Evolutionary conservation across 2,113 vertebrate species (phyloP).

Genomic region (Marmota monax): DNA sequence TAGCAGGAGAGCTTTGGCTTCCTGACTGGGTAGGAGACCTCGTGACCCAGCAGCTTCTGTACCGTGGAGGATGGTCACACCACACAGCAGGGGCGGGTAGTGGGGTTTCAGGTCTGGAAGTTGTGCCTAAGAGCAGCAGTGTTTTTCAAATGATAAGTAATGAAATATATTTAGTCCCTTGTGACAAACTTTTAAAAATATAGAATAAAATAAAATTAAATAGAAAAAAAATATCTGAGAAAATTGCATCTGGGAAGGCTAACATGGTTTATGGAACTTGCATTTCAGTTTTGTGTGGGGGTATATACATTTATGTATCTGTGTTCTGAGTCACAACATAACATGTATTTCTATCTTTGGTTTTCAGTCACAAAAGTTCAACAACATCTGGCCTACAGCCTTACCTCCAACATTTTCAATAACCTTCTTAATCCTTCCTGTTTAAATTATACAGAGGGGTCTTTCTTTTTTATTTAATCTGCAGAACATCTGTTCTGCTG

Average conservation of each 20-base stretch:
- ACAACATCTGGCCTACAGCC: constrained; percentile 51
- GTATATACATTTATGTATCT: background rate
- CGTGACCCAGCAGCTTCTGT: background rate
- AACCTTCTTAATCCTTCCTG: constrained; percentile 63
- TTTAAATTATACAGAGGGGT: constrained; percentile 9
- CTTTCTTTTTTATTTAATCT: background rate
- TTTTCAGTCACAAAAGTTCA: constrained; percentile 46
- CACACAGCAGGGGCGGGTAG: too few relatives aligned
- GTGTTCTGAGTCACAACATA: constrained; percentile 29
- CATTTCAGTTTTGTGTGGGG: background rate
- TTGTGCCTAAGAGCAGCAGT: background rate
- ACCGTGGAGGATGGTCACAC: background rate
- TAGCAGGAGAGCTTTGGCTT: background rate
- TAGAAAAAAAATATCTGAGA: constrained; percentile 9
- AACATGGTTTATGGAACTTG: background rate
- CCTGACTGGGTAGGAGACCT: background rate
- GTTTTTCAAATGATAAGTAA: background rate
- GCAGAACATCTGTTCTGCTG: constrained; percentile 23
- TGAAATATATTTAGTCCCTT: background rate
- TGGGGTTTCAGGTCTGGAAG: background rate
- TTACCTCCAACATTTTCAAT: constrained; percentile 63
- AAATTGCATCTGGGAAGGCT: background rate
- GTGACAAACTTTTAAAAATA: background rate
- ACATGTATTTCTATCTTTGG: constrained; percentile 6
- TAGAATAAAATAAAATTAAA: background rate